Percentiles rank a stretch among this genome's conserved stretches.
phyloP scores from a whole-genome alignment of 2,888 invertebrate species.

The Baccha elongata region DNA sequence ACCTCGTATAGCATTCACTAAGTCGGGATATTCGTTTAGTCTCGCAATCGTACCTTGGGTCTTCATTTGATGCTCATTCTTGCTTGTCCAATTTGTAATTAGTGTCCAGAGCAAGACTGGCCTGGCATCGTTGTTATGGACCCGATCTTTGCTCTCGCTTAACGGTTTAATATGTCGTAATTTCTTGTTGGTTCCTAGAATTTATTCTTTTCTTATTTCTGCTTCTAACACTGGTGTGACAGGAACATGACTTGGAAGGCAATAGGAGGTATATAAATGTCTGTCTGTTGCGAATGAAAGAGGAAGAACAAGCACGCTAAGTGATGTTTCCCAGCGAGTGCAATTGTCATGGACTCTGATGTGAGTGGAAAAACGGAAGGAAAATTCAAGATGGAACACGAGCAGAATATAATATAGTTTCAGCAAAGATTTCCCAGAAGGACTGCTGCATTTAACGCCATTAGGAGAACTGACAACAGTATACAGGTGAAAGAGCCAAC shows the following conservation, averaged over 20 bases:
- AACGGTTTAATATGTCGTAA: conserved; percentile 70
- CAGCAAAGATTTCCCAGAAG: conserved; percentile 55
- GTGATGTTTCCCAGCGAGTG: conserved; percentile 45
- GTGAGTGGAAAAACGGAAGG: conserved; percentile 41
- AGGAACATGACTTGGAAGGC: conserved; percentile 55
- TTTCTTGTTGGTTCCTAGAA: conserved; percentile 46
- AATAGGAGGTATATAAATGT: conserved; percentile 4
- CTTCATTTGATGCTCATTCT: neutral
- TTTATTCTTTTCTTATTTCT: neutral
- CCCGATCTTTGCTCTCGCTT: conserved; percentile 59
- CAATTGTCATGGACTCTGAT: conserved; percentile 38
- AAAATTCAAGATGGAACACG: conserved; percentile 51
- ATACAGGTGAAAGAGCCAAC: conserved; percentile 7
- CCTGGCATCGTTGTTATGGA: conserved; percentile 5
- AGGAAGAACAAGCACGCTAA: conserved; percentile 42
- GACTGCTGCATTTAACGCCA: conserved; percentile 61
- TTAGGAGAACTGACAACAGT: conserved; percentile 31
- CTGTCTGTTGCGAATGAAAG: conserved; percentile 13
- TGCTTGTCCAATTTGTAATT: conserved; percentile 53
- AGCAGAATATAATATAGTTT: conserved; percentile 60
- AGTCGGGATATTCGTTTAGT: conserved; percentile 51
- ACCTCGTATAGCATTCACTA: conserved; percentile 13
- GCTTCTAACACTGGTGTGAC: conserved; percentile 32
- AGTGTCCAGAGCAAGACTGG: conserved; percentile 62
- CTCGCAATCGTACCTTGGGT: conserved; percentile 17